Conservation (phyloP, 1,140 invertebrate species). For the Paracyclopina nana region DNA sequence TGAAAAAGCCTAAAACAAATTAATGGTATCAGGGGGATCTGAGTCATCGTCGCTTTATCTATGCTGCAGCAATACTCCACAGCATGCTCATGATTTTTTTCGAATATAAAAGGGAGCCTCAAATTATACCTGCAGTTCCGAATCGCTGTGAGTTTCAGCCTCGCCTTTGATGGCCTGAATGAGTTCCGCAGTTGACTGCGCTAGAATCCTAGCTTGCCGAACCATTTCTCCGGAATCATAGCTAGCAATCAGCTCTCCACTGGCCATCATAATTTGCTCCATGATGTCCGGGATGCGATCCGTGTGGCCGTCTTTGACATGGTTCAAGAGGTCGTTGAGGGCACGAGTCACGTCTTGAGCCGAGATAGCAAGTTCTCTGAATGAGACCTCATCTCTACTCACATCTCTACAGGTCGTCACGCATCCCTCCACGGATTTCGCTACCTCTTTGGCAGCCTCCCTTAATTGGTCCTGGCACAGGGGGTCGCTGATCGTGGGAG, state of each 20-base stretch:
- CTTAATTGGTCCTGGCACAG: conserved; percentile 84
- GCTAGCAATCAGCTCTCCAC: conserved; percentile 65
- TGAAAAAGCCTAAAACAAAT: no score
- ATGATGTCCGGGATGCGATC: conserved; percentile 31
- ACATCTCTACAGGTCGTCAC: conserved; percentile 58
- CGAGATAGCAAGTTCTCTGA: conserved; percentile 56
- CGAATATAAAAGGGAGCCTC: no score
- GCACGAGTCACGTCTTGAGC: conserved; percentile 72
- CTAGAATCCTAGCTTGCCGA: conserved; percentile 48
- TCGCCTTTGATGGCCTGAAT: conserved; percentile 85
- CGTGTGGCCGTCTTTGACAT: conserved; percentile 44
- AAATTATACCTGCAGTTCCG: conserved; percentile 36
- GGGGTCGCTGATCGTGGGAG: conserved; percentile 55
- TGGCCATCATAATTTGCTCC: conserved; percentile 69
- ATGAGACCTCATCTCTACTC: conserved; percentile 39
- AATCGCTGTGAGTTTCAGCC: conserved; percentile 66
- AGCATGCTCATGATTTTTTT: no score
- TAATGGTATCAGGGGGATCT: no score
- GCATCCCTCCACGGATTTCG: conserved; percentile 72
- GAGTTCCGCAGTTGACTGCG: conserved; percentile 63
- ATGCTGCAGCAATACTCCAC: no score
- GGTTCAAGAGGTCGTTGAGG: conserved; percentile 69
- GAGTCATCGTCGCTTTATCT: no score
- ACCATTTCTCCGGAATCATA: conserved; percentile 82
- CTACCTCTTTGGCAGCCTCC: conserved; percentile 76